Conservation (phyloP, 2,888 invertebrate genomes). For the Chironomus riparius region DNA sequence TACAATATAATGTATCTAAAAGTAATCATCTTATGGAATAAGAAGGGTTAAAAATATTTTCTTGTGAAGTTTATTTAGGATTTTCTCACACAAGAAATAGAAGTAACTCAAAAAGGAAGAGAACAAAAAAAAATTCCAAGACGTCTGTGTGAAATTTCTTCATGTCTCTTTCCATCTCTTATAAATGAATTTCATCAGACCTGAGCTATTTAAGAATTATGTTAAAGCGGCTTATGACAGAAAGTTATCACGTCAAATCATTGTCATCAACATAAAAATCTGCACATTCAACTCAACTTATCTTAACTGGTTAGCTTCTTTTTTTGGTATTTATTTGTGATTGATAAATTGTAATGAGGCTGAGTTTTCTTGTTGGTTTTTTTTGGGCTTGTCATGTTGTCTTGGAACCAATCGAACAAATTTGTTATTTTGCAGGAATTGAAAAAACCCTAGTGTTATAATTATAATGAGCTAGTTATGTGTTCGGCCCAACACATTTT, state of each 20-base stretch:
- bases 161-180: neutral
- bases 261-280: neutral
- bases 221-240: neutral
- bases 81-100: neutral
- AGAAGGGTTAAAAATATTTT: neutral
- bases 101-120: neutral
- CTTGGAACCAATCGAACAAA: no score
- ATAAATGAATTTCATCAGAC: neutral
- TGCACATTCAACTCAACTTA: neutral
- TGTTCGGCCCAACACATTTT: no score
- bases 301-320: no score
- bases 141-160: neutral
- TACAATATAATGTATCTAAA: neutral
- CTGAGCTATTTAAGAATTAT: neutral
- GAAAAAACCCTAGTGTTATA: no score
- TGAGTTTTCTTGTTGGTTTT: no score
- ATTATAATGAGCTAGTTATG: no score
- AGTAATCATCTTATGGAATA: neutral
- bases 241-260: slow-evolving; percentile 8
- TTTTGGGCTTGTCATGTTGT: no score
- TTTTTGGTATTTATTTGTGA: no score
- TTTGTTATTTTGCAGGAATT: no score
- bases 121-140: neutral
- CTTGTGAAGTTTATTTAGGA: neutral
- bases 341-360: no score